A percentile compares a stretch with the other conserved stretches of the same genome.
Evolutionary conservation across 2,797 vertebrate species (phyloP).

Genomic region (Acipenser oxyrinchus): DNA sequence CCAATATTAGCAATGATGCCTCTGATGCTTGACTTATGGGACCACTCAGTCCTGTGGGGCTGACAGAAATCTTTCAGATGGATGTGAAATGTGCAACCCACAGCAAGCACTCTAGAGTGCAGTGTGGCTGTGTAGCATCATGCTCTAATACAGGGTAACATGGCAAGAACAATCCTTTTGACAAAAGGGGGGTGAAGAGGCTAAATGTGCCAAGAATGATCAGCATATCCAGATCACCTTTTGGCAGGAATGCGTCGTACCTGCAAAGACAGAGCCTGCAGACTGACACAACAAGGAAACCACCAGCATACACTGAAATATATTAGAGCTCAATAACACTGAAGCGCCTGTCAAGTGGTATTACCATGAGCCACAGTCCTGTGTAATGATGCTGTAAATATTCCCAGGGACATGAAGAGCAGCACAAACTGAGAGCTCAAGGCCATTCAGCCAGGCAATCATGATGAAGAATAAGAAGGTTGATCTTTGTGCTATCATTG

Average conservation of each 20-base stretch:
- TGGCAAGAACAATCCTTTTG: background rate
- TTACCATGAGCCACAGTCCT: background rate
- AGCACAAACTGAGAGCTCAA: background rate
- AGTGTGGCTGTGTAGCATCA: background rate
- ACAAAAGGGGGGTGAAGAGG: background rate
- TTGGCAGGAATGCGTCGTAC: background rate
- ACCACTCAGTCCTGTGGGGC: too few species aligned
- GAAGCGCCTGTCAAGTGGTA: background rate
- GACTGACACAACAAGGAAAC: background rate
- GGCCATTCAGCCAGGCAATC: background rate
- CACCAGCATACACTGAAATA: background rate
- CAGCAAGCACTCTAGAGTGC: background rate
- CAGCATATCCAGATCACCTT: background rate
- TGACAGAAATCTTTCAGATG: too few species aligned
- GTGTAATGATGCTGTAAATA: constrained; percentile 1
- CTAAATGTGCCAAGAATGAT: background rate
- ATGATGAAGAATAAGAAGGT: background rate
- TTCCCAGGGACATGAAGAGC: background rate
- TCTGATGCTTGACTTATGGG: too few species aligned
- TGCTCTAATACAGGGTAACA: background rate
- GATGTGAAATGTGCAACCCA: background rate
- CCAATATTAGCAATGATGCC: too few species aligned
- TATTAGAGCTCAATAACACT: background rate
- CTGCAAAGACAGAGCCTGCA: background rate
- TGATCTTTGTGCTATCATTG: background rate